These are phyloP conservation scores for Octopus bimaculoides DNA, from an alignment of 1,140 invertebrate species.

Conservation along the genomic window DNA sequence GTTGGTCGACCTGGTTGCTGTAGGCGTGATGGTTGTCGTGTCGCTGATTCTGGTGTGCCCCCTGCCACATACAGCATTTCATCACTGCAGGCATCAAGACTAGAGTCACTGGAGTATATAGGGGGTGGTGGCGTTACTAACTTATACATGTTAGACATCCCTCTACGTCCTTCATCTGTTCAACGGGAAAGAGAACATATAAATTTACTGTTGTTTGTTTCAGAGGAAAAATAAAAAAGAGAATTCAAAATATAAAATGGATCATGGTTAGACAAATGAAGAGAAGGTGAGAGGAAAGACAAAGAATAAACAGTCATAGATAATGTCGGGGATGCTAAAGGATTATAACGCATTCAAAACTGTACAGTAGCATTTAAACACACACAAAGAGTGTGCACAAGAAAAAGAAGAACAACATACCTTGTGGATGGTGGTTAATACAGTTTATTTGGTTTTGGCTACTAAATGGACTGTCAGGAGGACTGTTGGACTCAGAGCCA, in stretches of 20 bases:
- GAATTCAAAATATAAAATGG: too few relatives aligned
- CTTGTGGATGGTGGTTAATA: not conserved
- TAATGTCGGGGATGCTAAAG: too few relatives aligned
- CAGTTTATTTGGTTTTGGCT: conserved; percentile 29
- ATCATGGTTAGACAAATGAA: too few relatives aligned
- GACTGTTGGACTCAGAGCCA: conserved; percentile 40
- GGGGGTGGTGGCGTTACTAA: conserved; percentile 25
- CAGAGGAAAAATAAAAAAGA: too few relatives aligned
- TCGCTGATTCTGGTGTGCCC: conserved; percentile 26
- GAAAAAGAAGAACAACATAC: not conserved
- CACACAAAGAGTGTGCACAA: not conserved
- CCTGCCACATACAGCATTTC: conserved; percentile 18
- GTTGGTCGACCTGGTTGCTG: conserved; percentile 29
- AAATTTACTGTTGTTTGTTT: too few relatives aligned
- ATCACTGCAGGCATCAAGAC: conserved; percentile 35
- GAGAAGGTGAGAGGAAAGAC: too few relatives aligned
- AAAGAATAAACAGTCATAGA: too few relatives aligned
- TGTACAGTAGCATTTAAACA: too few relatives aligned
- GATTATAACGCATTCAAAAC: too few relatives aligned
- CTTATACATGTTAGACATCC: conserved; percentile 34
- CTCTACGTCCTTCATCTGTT: conserved; percentile 24
- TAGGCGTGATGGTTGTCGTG: conserved; percentile 28
- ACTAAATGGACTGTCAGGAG: conserved; percentile 45
- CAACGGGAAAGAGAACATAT: not conserved
- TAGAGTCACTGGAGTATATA: conserved; percentile 37